phyloP scores from a whole-genome alignment of 2,797 vertebrate genomes.

The Melanotaenia parkinsoni region DNA sequence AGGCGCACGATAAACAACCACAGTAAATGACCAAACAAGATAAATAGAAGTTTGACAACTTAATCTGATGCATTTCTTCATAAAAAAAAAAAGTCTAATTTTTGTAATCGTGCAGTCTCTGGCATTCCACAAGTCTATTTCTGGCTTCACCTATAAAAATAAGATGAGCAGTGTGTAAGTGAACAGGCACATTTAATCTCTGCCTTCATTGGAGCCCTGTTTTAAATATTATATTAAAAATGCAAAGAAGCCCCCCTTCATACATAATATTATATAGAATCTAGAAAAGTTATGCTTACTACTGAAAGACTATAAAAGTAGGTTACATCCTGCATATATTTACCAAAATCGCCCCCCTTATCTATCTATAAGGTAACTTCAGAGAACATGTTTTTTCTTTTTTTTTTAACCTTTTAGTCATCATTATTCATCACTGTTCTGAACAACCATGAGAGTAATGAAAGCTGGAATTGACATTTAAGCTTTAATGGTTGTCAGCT shows the following conservation, averaged over 20 bases:
- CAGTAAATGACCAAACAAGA: slow-evolving; percentile 29
- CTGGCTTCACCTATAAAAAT: slow-evolving; percentile 46
- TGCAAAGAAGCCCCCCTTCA: slow-evolving; percentile 36
- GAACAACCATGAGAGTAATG: slow-evolving; percentile 57
- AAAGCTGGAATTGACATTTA: slow-evolving; percentile 72
- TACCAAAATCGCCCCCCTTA: slow-evolving; percentile 66
- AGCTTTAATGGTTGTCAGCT: slow-evolving; percentile 54
- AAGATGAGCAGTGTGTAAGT: slow-evolving; percentile 43
- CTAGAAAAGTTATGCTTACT: slow-evolving; percentile 59
- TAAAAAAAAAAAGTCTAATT: slow-evolving; percentile 1
- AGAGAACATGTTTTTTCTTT: slow-evolving; percentile 49
- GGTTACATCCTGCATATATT: slow-evolving; percentile 81
- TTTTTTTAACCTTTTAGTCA: slow-evolving; percentile 14
- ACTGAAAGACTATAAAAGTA: slow-evolving; percentile 74
- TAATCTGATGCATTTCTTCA: slow-evolving; percentile 33
- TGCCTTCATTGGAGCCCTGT: slow-evolving; percentile 35
- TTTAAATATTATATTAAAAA: slow-evolving; percentile 61
- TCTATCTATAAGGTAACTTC: slow-evolving; percentile 64
- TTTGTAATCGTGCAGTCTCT: slow-evolving; percentile 37
- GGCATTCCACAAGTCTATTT: slow-evolving; percentile 41
- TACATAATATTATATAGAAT: slow-evolving; percentile 54
- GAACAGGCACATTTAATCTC: slow-evolving; percentile 39
- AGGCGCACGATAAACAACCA: slow-evolving; percentile 8
- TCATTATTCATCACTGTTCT: slow-evolving; percentile 38
- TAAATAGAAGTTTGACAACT: slow-evolving; percentile 42